Percentiles rank a stretch among this genome's conserved stretches.
These are phyloP conservation scores for Hydrozoanthus tunicans DNA, from an alignment of 64 coral and sea anemone species.

Conservation along the genomic window DNA sequence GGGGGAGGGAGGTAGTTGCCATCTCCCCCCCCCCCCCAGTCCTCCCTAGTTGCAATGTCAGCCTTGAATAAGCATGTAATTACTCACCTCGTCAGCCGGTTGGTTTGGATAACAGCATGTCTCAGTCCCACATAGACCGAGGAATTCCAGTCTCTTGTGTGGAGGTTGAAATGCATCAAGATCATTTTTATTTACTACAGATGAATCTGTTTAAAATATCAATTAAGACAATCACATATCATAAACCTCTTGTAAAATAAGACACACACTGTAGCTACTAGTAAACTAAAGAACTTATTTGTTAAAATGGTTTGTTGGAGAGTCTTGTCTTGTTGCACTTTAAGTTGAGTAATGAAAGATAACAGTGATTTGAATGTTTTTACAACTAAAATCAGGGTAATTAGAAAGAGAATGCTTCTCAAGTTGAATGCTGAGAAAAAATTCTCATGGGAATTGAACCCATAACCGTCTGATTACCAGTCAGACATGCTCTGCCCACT, in stretches of 20 bases:
- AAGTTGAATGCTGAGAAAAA: too few relatives aligned
- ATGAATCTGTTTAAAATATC: background rate
- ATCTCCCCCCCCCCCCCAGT: too few relatives aligned
- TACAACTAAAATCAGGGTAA: too few relatives aligned
- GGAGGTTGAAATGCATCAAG: constrained; percentile 29
- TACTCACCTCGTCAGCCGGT: constrained; percentile 37
- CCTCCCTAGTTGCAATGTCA: background rate
- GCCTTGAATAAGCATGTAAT: background rate
- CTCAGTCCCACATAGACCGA: constrained; percentile 26
- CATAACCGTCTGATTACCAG: too few relatives aligned
- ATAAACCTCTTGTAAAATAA: background rate
- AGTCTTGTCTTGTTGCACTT: too few relatives aligned
- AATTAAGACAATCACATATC: background rate
- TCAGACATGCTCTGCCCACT: too few relatives aligned
- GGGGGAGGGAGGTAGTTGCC: too few relatives aligned
- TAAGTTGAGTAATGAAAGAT: too few relatives aligned
- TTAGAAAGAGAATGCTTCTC: too few relatives aligned
- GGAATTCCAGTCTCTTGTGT: constrained; percentile 18
- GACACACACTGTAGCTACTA: background rate
- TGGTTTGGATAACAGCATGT: constrained; percentile 6
- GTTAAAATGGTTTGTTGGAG: too few relatives aligned
- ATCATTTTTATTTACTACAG: background rate
- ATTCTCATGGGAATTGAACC: too few relatives aligned
- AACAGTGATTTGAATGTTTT: too few relatives aligned
- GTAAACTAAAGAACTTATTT: background rate